Percentiles rank a stretch among this genome's conserved stretches.
phyloP scores from a whole-genome alignment of 2,888 invertebrate species.

The Agriotes lineatus region DNA sequence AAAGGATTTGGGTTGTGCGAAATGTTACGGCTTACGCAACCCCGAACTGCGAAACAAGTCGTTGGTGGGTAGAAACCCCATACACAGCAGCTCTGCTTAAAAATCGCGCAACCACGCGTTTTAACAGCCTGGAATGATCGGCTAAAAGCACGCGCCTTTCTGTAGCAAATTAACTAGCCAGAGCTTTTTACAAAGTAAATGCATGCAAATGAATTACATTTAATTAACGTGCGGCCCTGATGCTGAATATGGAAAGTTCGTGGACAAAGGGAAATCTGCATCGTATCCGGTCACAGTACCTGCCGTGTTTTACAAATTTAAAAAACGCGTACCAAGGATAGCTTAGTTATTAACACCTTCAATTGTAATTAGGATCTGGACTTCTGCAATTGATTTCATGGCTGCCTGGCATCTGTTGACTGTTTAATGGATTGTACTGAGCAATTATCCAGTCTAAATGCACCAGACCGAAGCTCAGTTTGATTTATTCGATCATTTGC shows the following conservation, averaged over 20 bases:
- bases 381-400: too few relatives aligned
- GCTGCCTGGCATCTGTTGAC: too few relatives aligned
- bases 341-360: too few relatives aligned
- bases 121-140: not conserved
- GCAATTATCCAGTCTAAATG: not conserved
- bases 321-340: too few relatives aligned
- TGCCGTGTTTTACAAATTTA: too few relatives aligned
- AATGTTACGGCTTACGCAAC: constrained; percentile 22
- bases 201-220: not conserved
- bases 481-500: constrained; percentile 12
- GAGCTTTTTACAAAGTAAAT: not conserved
- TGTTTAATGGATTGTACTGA: too few relatives aligned
- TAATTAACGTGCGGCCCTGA: not conserved
- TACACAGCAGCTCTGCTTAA: too few relatives aligned
- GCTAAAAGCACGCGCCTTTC: not conserved
- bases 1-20: constrained; percentile 23
- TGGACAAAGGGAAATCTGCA: not conserved
- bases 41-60: constrained; percentile 7
- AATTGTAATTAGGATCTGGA: too few relatives aligned
- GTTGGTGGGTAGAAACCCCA: too few relatives aligned
- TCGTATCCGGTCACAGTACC: too few relatives aligned
- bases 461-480: not conserved
- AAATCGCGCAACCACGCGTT: too few relatives aligned
- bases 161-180: not conserved
- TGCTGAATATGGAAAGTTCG: not conserved